phyloP scores from a whole-genome alignment of 1,140 invertebrate species.

The Eufriesea mexicana region DNA sequence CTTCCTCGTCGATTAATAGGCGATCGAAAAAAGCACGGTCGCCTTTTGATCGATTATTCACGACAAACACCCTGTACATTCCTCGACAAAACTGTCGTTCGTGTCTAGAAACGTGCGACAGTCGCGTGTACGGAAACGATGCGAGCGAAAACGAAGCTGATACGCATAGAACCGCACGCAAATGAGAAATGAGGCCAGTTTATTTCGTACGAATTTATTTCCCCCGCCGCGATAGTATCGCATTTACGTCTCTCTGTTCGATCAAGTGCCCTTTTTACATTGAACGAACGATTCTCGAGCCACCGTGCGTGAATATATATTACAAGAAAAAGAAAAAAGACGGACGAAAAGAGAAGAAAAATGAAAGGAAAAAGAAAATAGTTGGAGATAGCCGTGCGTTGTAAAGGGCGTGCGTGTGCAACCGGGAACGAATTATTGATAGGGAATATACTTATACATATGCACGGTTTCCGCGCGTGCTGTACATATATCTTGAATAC shows the following conservation, averaged over 20 bases:
- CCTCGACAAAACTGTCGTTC: not conserved
- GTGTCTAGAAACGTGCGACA: not conserved
- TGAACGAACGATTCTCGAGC: constrained; percentile 62
- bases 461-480: constrained; percentile 53
- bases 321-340: not conserved
- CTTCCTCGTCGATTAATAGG: not conserved
- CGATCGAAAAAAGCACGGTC: not conserved
- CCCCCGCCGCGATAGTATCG: constrained; percentile 18
- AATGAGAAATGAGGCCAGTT: constrained; percentile 28
- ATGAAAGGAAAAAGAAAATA: not conserved
- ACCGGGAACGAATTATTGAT: constrained; percentile 36
- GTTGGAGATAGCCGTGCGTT: constrained; percentile 17
- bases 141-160: not conserved
- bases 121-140: not conserved
- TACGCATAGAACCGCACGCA: not conserved
- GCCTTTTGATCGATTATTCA: not conserved
- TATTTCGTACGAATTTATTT: constrained; percentile 49
- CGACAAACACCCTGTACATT: not conserved
- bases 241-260: constrained; percentile 73
- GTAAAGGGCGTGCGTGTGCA: constrained; percentile 34
- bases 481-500: constrained; percentile 62
- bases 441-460: constrained; percentile 61
- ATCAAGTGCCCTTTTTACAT: constrained; percentile 81
- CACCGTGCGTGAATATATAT: constrained; percentile 56
- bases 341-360: not conserved